Conservation (phyloP, 2,797 vertebrate species). For the Loriculus beryllinus region DNA sequence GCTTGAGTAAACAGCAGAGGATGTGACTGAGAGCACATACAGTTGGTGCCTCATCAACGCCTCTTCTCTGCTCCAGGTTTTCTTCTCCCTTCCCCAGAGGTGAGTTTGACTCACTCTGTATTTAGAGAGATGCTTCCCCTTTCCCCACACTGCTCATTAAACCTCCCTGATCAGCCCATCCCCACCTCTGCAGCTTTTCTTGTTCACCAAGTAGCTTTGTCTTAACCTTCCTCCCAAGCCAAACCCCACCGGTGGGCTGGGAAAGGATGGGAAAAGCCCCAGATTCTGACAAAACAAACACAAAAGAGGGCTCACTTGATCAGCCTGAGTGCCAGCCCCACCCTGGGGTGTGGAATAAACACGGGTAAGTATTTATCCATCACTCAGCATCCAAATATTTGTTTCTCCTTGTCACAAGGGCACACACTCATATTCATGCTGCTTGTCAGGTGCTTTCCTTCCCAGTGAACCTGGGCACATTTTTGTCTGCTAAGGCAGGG, state of each 20-base stretch:
- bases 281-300: slow-evolving; percentile 1
- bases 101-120: slow-evolving; percentile 47
- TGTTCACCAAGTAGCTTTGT: background rate
- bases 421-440: background rate
- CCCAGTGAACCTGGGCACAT: background rate
- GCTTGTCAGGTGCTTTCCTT: background rate
- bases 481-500: background rate
- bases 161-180: background rate
- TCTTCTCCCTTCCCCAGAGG: slow-evolving; percentile 28
- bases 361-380: slow-evolving; percentile 35
- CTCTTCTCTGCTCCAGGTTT: slow-evolving; percentile 30
- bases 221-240: background rate
- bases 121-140: slow-evolving; percentile 22
- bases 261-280: background rate
- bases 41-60: background rate
- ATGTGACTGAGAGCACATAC: slow-evolving; percentile 63
- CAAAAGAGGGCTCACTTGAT: background rate
- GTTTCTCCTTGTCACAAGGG: slow-evolving; percentile 3
- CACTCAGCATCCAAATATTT: slow-evolving; percentile 53
- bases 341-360: slow-evolving; percentile 61
- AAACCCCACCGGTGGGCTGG: background rate
- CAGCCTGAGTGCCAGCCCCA: slow-evolving; percentile 30
- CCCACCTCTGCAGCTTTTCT: background rate
- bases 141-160: slow-evolving; percentile 8
- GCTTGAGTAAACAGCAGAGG: slow-evolving; percentile 55